Base-by-base conservation (phyloP, 2,888 invertebrate species). In the Labia minor region DNA sequence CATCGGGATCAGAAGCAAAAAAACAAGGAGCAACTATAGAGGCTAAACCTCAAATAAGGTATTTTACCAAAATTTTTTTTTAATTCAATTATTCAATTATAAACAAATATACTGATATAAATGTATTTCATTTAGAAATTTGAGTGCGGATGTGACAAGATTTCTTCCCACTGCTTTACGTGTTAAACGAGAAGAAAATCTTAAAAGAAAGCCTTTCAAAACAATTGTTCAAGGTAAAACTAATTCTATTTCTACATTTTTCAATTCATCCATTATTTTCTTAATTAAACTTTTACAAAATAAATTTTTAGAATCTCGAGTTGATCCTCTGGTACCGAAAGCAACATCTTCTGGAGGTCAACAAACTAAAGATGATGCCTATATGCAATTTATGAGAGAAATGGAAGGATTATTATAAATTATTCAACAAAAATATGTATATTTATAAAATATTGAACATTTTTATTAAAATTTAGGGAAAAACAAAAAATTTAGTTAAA, bases 301-400 rank as follows among this genome's bases (percentile, higher is more conserved):
- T 37, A n/a, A 14, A 37, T 14, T 67, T 68, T 21, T 67, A 67
- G 71, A 71, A 62, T 62, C 70, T 26, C 68, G 68, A 62, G 63
- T 62, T 21, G 71, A 71, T 33, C 68, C 66, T 62, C 20, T 68
- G 64, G 62, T 67, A 26, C 66, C 68, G 67, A 70, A 70, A 26
- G 74, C 76, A 21, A 75, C 74, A 61, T 73, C 75, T 66, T 72
- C 78, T 16, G 79, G 80, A 1, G 81, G 81, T 68, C 81, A 79
- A 70, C 84, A 83, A 0, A 95, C 91, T 68, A 98, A 97, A 77
- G 98, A 98, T 76, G 98, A 98, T 76, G 98, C 97, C 11, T 99
- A 99, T 75, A 90, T 95, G 82, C 93, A 95, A 77, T 99, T 99
- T 77, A 97, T 99, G 96, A 89, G 89, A 77, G 98, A 99, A 81